phyloP scores from a whole-genome alignment of 2,797 vertebrate species.

The Sarcophilus harrisii region DNA sequence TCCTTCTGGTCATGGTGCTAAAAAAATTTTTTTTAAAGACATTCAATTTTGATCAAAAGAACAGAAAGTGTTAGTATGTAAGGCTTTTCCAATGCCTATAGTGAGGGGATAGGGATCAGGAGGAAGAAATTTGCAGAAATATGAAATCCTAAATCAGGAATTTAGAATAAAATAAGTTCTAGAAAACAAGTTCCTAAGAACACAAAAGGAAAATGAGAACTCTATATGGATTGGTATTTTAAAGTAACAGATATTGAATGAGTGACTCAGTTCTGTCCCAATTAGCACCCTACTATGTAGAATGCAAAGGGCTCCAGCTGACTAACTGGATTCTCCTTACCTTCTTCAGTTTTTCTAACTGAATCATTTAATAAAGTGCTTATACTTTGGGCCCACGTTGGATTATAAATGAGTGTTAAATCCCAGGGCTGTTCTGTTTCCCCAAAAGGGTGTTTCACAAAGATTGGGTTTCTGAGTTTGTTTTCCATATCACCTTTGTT shows the following conservation, averaged over 20 bases:
- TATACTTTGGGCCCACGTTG: background rate
- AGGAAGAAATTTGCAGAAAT: background rate
- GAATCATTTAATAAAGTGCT: background rate
- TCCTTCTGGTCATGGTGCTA: background rate
- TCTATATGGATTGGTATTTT: background rate
- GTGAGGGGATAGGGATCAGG: background rate
- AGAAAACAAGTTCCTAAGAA: background rate
- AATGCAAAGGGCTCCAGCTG: background rate
- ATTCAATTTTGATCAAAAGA: slow-evolving; percentile 11
- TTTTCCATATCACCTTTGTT: background rate
- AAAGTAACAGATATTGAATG: background rate
- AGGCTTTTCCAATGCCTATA: background rate
- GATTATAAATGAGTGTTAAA: background rate
- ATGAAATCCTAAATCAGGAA: no score
- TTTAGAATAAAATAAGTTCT: rapidly evolving
- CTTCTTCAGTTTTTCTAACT: background rate
- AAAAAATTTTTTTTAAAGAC: background rate
- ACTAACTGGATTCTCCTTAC: background rate
- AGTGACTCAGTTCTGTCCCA: background rate
- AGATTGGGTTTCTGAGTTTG: background rate
- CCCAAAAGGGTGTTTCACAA: background rate
- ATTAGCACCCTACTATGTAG: background rate
- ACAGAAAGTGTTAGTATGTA: slow-evolving; percentile 12
- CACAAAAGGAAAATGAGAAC: background rate
- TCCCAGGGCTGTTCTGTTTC: background rate